Evolutionary conservation across 35 echinoderm and acorn worm genomes (phyloP), one percentile per base, ranked within the genome.

Genomic region (Stichopus chloronotus): DNA sequence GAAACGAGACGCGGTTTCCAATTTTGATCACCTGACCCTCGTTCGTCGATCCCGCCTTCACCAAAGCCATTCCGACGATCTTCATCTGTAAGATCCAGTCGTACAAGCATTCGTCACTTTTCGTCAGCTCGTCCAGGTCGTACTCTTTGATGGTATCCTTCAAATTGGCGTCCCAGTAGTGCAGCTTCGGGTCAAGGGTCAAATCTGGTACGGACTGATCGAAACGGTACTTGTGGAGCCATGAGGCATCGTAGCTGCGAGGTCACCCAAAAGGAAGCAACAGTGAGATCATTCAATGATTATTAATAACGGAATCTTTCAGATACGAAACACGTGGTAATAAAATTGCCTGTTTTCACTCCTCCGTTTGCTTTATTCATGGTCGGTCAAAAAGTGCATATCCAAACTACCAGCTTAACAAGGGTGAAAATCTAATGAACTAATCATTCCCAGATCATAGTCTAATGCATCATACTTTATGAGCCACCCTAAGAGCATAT

Each of bases 31-130:
- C 90, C 86, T 95, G 94, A n/a, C 94, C 94, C 61, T 92, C 91
- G 56, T 79, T 65, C 25, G 54, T 92, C 4, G 63, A 58, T 5
- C 68, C 91, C 7, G 83, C 91, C 30, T 92, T 78, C 14, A 95
- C 59, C 24, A 92, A 54, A 22, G 83, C 90, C 59, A 95, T 88
- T 56, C 94, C 94, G 3, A 72, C 23, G 24, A 72, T 90, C 88
- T 96, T 96, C 86, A 96, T 22, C 72, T 96, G 92, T 63, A 84
- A 22, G 52, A 96, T 93, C 91, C 86, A 94, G 43, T 93, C 94
- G 52, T 93, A 93, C 0, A 96, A 13, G 5, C 77, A 92, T 76
- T 96, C 87, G 77, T 96, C 92, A 52, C 79, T 96, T 16, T 52
- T 84, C 19, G 92, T 53, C 19, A 96, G 61, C n/a, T 96, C 92